A percentile compares a stretch with the other conserved stretches of the same genome.
Conservation (phyloP, 2,113 vertebrate genomes). For the Pavo muticus region DNA sequence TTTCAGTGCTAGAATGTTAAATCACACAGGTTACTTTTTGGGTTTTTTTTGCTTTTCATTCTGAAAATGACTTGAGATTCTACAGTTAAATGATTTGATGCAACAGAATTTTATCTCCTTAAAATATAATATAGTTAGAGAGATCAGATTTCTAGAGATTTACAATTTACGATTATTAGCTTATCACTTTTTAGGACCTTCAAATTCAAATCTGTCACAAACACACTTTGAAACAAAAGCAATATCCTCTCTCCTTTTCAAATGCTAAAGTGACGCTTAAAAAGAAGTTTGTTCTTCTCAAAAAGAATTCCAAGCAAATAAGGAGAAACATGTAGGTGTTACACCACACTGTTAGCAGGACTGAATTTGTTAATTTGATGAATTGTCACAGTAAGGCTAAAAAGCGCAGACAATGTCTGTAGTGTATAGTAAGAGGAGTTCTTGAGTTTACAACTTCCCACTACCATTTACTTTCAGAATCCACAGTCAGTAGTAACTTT, state of each 20-base stretch:
- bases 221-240: neutral
- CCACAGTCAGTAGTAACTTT: neutral
- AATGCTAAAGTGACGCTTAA: neutral
- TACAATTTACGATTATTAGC: neutral
- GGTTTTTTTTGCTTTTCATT: neutral
- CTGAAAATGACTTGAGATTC: neutral
- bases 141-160: neutral
- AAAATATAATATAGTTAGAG: neutral
- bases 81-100: neutral
- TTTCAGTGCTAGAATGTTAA: neutral
- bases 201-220: conserved; percentile 6
- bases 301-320: conserved; percentile 10
- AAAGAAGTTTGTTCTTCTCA: neutral
- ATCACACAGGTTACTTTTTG: neutral
- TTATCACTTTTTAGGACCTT: neutral
- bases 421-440: neutral
- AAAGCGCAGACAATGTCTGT: neutral
- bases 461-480: neutral
- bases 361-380: neutral
- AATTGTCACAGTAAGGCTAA: neutral
- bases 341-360: neutral
- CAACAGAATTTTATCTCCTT: neutral
- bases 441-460: neutral
- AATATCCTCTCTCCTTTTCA: neutral
- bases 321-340: neutral